phyloP scores from a whole-genome alignment of 2,797 vertebrate genomes.

The Chelon labrosus region DNA sequence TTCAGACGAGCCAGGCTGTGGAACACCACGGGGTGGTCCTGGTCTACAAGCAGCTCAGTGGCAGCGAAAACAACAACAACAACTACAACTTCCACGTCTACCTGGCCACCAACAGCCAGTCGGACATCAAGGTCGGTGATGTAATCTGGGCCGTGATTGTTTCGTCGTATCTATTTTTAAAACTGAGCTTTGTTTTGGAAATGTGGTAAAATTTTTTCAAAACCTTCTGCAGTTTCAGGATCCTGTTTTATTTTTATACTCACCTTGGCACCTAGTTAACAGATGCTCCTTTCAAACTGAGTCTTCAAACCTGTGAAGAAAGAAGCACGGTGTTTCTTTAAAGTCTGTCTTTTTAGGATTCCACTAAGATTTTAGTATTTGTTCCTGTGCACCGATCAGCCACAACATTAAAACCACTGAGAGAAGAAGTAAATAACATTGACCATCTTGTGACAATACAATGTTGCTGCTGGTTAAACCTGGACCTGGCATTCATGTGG shows the following conservation, averaged over 20 bases:
- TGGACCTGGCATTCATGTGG: no score
- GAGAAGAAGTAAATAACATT: no score
- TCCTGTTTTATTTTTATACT: slow-evolving; percentile 37
- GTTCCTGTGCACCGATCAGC: slow-evolving; percentile 6
- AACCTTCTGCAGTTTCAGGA: slow-evolving; percentile 28
- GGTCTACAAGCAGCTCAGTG: slow-evolving; percentile 87
- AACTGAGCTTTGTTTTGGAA: slow-evolving; percentile 10
- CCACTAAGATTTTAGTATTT: slow-evolving; percentile 5
- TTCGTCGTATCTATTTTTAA: neutral
- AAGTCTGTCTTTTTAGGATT: neutral
- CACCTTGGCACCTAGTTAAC: slow-evolving; percentile 2
- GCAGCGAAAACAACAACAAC: slow-evolving; percentile 54
- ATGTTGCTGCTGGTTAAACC: no score
- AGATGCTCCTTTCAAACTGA: neutral
- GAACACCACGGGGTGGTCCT: slow-evolving; percentile 89
- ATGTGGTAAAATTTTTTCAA: slow-evolving; percentile 23
- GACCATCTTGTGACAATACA: no score
- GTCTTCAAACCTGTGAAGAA: neutral
- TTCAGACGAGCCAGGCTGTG: slow-evolving; percentile 76
- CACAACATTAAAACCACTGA: no score
- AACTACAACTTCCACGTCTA: slow-evolving; percentile 89
- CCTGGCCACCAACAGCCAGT: slow-evolving; percentile 89
- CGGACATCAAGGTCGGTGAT: slow-evolving; percentile 87
- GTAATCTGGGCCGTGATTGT: no score
- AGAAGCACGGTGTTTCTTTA: neutral